These are phyloP conservation scores for Halcyon leucocephala DNA, from an alignment of 2,797 vertebrate species.

Conservation along the genomic window DNA sequence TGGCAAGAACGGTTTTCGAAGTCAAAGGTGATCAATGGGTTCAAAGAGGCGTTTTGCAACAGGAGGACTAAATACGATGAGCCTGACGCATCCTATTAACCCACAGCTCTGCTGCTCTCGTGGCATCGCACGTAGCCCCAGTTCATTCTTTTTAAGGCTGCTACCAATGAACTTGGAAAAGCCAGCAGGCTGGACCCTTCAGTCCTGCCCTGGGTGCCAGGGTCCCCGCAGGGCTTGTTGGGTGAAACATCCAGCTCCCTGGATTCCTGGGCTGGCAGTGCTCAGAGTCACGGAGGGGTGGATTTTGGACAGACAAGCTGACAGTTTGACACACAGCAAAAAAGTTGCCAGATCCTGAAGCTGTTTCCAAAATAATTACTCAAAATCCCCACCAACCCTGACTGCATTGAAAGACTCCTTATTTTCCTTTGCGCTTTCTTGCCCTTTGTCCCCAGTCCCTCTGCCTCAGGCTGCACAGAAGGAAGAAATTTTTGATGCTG, in stretches of 20 bases:
- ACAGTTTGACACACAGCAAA: background rate
- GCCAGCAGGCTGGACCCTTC: rapidly evolving
- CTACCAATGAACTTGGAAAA: background rate
- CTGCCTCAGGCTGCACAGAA: background rate
- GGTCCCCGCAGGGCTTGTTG: rapidly evolving
- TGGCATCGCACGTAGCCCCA: background rate
- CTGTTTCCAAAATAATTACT: background rate
- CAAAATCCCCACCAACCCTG: background rate
- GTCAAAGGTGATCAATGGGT: background rate
- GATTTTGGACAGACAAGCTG: background rate
- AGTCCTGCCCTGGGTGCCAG: background rate
- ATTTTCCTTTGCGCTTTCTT: background rate
- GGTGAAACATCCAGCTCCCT: background rate
- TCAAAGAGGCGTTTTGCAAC: background rate
- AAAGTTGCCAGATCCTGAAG: background rate
- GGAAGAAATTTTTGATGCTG: background rate
- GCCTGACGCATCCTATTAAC: background rate
- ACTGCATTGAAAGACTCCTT: background rate
- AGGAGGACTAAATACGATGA: background rate
- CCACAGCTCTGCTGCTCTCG: background rate
- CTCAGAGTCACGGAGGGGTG: background rate
- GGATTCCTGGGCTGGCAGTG: background rate
- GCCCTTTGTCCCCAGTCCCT: background rate
- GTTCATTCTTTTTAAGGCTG: background rate
- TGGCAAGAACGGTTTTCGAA: background rate